Conservation (phyloP, 2,797 vertebrate genomes). For the Chelidonichthys spinosus region DNA sequence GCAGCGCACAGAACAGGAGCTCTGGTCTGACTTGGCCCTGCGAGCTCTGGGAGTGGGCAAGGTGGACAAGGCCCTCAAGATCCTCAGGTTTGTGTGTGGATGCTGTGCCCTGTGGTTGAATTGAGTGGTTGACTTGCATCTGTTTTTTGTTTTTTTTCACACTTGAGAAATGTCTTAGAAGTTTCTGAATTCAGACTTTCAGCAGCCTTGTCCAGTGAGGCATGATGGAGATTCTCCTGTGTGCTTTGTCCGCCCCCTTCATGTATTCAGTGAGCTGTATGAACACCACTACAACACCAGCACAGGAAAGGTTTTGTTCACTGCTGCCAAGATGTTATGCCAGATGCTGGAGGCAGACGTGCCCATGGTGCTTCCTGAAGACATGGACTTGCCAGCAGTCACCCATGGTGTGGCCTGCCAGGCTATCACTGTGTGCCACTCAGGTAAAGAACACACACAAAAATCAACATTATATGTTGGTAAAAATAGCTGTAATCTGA, state of each 20-base stretch:
- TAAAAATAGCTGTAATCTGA: not conserved
- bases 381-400: constrained; percentile 87
- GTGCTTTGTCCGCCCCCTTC: constrained; percentile 5
- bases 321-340: constrained; percentile 89
- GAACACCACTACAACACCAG: constrained; percentile 83
- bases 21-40: constrained; percentile 88
- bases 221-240: not conserved
- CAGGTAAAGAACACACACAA: constrained; percentile 81
- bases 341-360: constrained; percentile 90
- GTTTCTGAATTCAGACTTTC: not conserved
- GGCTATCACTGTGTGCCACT: constrained; percentile 90
- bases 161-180: not conserved
- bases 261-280: constrained; percentile 81
- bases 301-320: constrained; percentile 89
- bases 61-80: constrained; percentile 88
- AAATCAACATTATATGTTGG: not conserved
- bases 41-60: constrained; percentile 87
- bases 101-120: not conserved
- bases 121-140: not conserved
- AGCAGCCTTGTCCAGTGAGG: not conserved
- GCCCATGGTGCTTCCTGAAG: constrained; percentile 86
- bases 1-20: constrained; percentile 85
- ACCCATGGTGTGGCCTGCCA: constrained; percentile 90
- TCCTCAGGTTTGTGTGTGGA: constrained; percentile 86
- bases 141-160: no score